Evolutionary conservation across 1,140 invertebrate species (phyloP).

Genomic region (Agrilus planipennis): DNA sequence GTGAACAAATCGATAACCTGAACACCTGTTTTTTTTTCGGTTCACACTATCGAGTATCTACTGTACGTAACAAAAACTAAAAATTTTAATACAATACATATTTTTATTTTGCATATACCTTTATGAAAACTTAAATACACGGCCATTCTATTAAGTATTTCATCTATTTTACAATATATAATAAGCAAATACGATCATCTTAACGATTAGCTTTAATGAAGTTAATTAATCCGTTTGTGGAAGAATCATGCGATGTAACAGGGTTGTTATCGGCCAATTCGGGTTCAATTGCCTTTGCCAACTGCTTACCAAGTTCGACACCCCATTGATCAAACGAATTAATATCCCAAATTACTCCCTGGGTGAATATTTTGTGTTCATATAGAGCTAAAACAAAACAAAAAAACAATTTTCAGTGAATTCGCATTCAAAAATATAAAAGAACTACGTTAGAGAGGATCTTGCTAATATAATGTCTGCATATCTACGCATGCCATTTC

Average conservation of each 20-base stretch:
- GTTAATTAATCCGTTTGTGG: conserved; percentile 91
- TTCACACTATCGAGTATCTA: no score
- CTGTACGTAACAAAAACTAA: no score
- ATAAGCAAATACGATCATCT: no score
- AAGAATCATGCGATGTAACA: conserved; percentile 68
- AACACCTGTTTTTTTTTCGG: no score
- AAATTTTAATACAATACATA: no score
- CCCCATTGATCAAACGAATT: conserved; percentile 99
- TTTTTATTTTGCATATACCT: no score
- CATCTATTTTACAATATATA: not conserved
- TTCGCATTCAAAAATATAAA: no score
- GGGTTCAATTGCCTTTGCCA: conserved; percentile 94
- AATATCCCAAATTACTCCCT: conserved; percentile 98
- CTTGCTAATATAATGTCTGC: no score
- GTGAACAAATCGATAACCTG: no score
- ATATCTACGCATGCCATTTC: no score
- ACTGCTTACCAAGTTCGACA: conserved; percentile 95
- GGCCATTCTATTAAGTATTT: not conserved
- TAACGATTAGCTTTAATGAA: conserved; percentile 63
- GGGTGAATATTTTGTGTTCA: conserved; percentile 98
- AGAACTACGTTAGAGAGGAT: conserved; percentile 15
- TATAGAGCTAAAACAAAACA: conserved; percentile 68
- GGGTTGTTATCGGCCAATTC: conserved; percentile 62
- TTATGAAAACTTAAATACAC: no score
- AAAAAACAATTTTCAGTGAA: no score